Base-by-base conservation (phyloP, 2,888 invertebrate species). In the Pollenia griseotomentosa region DNA sequence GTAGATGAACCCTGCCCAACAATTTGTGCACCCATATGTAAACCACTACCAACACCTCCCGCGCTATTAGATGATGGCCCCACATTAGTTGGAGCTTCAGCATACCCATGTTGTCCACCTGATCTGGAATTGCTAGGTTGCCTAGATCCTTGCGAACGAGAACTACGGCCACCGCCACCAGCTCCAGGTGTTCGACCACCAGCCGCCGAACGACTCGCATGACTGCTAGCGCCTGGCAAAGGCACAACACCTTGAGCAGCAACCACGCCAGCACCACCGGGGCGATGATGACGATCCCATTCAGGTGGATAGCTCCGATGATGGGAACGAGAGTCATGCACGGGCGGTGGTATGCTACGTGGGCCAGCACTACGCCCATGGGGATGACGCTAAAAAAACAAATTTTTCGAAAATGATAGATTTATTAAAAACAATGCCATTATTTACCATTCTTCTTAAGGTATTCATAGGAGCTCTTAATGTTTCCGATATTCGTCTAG, bases 401-500 rank as follows among this genome's bases (percentile, higher is more conserved):
- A 48, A 19, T 53, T 70, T 70, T 16, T 16, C 0, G n/a, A 10
- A 44, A 10, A n/a, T 33, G 0, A 44, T 12, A 9, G 12, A 7
- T 14, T 53, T 10, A 42, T 57, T 12, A 51, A 9, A 14, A 9
- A 42, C 10, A 1, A 23, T 33, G 33, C 33, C 6, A 33, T 33
- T 33, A 86, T 93, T 94, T 92, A 96, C 96, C 97, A 98, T 98
- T 94, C 98, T 95, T 89, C 98, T 94, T 83, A 98, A 94, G 63
- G 98, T 98, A 93, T 97, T 97, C 96, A 98, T 98, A 46, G 98
- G 98, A 89, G 97, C 95, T 57, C 98, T 95, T 42, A 98, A 94
- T 7, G 98, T 98, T 92, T 99, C 98, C 88, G 98, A 97, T 89
- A 99, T 95, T 89, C 98, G 96, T 89, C 98, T 96, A 11, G 99